Percentiles rank a stretch among this genome's conserved stretches.
phyloP scores from a whole-genome alignment of 2,797 vertebrate species.

The Epinephelus malabaricus region DNA sequence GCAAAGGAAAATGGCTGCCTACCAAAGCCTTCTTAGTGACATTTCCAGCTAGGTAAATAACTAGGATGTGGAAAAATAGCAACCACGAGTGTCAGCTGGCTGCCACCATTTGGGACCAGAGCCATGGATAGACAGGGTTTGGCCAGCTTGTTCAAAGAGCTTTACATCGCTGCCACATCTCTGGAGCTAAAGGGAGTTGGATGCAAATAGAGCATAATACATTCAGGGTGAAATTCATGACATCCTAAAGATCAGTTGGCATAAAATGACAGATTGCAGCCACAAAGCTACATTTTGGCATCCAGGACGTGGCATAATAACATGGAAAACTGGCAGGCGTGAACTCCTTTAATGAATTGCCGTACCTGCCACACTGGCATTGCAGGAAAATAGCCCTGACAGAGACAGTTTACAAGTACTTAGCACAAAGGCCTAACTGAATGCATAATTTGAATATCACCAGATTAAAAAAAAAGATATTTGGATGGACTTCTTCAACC shows the following conservation, averaged over 20 bases:
- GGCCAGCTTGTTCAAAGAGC: constrained; percentile 58
- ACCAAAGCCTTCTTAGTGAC: constrained; percentile 60
- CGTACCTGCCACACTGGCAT: constrained; percentile 22
- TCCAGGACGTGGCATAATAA: constrained; percentile 18
- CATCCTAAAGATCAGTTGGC: constrained; percentile 50
- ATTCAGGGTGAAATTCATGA: constrained; percentile 45
- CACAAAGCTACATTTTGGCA: constrained; percentile 31
- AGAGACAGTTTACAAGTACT: constrained; percentile 13
- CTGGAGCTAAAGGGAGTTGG: constrained; percentile 40
- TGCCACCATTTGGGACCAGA: constrained; percentile 51
- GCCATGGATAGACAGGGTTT: constrained; percentile 54
- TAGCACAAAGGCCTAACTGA: constrained; percentile 5
- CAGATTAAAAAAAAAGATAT: background rate
- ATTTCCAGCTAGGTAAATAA: constrained; percentile 75
- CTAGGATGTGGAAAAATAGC: constrained; percentile 56
- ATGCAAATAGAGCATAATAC: constrained; percentile 54
- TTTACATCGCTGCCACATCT: constrained; percentile 57
- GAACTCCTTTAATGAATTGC: constrained; percentile 23
- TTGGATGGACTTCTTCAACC: background rate
- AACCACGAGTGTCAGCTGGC: constrained; percentile 52
- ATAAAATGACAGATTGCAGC: constrained; percentile 28
- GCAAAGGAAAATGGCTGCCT: constrained; percentile 46
- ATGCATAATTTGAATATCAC: constrained; percentile 6
- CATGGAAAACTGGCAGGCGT: background rate
- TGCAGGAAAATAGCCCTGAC: constrained; percentile 11